Evolutionary conservation across 2,113 vertebrate genomes (phyloP), one percentile per base, ranked within the genome.

Genomic region (Cyprinus carpio): DNA sequence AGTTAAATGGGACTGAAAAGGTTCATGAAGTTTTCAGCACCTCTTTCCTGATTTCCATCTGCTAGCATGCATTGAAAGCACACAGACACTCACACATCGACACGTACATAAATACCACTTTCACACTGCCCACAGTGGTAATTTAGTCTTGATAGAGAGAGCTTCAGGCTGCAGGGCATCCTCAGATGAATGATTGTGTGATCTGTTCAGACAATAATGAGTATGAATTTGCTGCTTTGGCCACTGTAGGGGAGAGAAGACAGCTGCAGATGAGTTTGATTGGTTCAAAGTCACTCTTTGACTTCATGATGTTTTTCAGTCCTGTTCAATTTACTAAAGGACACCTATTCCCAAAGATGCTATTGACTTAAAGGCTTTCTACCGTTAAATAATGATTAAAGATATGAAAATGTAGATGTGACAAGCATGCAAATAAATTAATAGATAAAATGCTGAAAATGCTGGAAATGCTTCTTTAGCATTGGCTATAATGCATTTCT

Each of bases 141-240:
- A 84, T 84, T 62, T 75, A 84, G 56, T 20, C 72, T 65, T 76
- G 62, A 84, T 51, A 37, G 58, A 84, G 75, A 65, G 83, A 6
- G 20, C 23, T 77, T 76, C 29, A 23, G 72, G 40, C 74, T 51
- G 43, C 27, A 18, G 74, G 29, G 83, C 75, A 69, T 81, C 62
- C 16, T 67, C 79, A 67, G 60, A 65, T 5, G 37, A 54, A 62
- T 64, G 83, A 77, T 76, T 84, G 74, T 81, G 40, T 77, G 83
- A 65, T 77, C 74, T 46, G 2, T 25, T 84, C 58, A 78, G 75
- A 78, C 58, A 69, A 77, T 84, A 84, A 84, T 78, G 75, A 78
- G 75, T 69, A 78, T 84, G 75, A 84, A 84, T 84, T 78, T 51
- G 74, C 62, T 77, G 20, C 40, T 37, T 78, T 78, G 65, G 60